Conservation (phyloP, 2,797 vertebrate genomes). For the Leptatherina wallacei region DNA sequence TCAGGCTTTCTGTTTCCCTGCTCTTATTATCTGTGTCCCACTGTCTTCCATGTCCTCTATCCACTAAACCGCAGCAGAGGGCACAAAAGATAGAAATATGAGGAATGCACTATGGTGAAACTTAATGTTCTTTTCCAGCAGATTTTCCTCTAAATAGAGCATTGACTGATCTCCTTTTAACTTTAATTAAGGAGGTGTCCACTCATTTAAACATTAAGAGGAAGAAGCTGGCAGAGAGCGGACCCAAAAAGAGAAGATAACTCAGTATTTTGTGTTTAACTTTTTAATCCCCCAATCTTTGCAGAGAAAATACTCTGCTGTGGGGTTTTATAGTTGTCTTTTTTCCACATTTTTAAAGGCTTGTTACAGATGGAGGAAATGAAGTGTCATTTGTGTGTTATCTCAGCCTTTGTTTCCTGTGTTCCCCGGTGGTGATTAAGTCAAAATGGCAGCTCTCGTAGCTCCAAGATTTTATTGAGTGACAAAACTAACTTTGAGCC, state of each 20-base stretch:
- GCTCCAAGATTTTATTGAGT: background rate
- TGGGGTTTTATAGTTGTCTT: background rate
- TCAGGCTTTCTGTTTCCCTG: background rate
- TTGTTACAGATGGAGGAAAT: background rate
- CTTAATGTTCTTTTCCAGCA: conserved; percentile 5
- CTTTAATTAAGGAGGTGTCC: conserved; percentile 2
- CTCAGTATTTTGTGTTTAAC: background rate
- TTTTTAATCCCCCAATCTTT: conserved; percentile 7
- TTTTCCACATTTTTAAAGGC: background rate
- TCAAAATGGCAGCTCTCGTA: background rate
- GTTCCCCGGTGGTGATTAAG: background rate
- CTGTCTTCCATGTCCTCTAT: background rate
- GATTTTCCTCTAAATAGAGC: conserved; percentile 4
- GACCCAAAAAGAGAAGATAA: background rate
- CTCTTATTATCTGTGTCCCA: background rate
- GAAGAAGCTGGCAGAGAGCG: background rate
- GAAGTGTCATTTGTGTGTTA: background rate
- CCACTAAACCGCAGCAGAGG: background rate
- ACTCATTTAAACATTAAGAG: background rate
- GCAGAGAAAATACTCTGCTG: background rate
- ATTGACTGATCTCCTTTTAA: background rate
- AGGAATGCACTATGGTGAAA: background rate
- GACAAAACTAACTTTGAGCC: conserved; percentile 10
- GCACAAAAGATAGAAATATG: conserved; percentile 1
- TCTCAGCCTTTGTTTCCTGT: background rate